phyloP scores from a whole-genome alignment of 2,797 vertebrate species.

The Ataeniobius toweri region DNA sequence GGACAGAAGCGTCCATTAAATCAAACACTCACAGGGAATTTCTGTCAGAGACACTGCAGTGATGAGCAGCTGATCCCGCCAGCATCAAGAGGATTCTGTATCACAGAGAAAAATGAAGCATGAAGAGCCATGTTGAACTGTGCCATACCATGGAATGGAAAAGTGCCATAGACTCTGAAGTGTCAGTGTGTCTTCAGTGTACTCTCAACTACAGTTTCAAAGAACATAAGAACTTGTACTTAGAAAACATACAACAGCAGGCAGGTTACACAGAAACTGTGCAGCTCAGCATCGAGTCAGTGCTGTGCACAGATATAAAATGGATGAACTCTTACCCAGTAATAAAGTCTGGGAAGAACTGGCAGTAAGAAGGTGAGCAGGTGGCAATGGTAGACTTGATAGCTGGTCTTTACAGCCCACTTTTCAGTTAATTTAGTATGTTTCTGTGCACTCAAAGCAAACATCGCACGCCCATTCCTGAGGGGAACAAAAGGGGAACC shows the following conservation, averaged over 20 bases:
- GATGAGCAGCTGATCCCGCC: not conserved
- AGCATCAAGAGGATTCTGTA: not conserved
- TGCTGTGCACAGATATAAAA: not conserved
- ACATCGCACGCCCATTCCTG: not conserved
- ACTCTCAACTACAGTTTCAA: not conserved
- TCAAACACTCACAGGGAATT: not conserved
- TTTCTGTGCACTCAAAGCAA: slow-evolving; percentile 5
- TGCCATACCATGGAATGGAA: not conserved
- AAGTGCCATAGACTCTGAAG: not conserved
- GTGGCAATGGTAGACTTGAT: slow-evolving; percentile 56
- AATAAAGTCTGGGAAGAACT: not conserved
- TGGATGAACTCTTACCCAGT: not conserved
- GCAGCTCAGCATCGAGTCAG: slow-evolving; percentile 9
- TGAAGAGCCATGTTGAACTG: not conserved
- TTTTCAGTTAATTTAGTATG: slow-evolving; percentile 22
- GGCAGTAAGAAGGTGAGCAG: not conserved
- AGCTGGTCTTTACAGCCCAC: slow-evolving; percentile 72
- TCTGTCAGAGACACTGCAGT: not conserved
- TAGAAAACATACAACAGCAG: not conserved
- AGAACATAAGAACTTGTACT: not conserved
- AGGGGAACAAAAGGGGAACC: slow-evolving; percentile 35
- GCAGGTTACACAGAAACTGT: not conserved
- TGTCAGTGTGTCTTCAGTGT: not conserved
- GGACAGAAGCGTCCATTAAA: not conserved
- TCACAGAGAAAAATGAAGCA: not conserved